Evolutionary conservation across 1,140 invertebrate genomes (phyloP).

Genomic region (Thaumatotibia leucotreta): DNA sequence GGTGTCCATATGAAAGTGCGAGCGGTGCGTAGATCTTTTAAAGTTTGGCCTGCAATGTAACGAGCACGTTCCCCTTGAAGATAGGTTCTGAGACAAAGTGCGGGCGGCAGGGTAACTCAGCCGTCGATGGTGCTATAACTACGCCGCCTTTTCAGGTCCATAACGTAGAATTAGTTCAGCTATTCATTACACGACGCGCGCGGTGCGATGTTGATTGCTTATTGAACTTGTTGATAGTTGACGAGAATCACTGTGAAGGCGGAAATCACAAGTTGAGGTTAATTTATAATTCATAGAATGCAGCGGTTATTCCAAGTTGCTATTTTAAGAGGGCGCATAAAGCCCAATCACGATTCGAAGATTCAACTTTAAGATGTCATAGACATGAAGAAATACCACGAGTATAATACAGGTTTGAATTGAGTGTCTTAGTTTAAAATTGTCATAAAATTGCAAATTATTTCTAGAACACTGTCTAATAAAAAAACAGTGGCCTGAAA

Average conservation of each 20-base stretch:
- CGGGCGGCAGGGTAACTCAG: slow-evolving; percentile 23
- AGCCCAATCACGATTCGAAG: no score
- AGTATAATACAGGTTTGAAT: no score
- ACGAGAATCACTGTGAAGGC: slow-evolving; percentile 17
- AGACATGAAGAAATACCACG: no score
- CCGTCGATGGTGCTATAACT: slow-evolving; percentile 26
- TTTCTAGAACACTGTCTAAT: no score
- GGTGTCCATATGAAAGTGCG: slow-evolving; percentile 59
- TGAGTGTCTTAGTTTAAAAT: no score
- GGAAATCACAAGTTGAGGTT: slow-evolving; percentile 7
- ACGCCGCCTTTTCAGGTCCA: slow-evolving; percentile 34
- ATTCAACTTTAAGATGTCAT: no score
- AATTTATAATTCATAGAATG: background rate
- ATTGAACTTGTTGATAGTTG: slow-evolving; percentile 31
- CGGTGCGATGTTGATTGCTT: slow-evolving; percentile 39
- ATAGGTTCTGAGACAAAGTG: background rate
- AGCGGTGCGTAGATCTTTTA: slow-evolving; percentile 51
- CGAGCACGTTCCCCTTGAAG: slow-evolving; percentile 22
- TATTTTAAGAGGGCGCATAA: background rate
- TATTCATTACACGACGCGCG: slow-evolving; percentile 35
- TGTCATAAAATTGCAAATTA: no score
- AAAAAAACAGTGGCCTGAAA: no score
- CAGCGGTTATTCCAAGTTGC: background rate
- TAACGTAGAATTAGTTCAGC: slow-evolving; percentile 38
- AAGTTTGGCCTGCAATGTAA: slow-evolving; percentile 39